Percentiles rank a stretch among this genome's conserved stretches.
Conservation (phyloP, 2,113 vertebrate species). For the Pseudopipra pipra region DNA sequence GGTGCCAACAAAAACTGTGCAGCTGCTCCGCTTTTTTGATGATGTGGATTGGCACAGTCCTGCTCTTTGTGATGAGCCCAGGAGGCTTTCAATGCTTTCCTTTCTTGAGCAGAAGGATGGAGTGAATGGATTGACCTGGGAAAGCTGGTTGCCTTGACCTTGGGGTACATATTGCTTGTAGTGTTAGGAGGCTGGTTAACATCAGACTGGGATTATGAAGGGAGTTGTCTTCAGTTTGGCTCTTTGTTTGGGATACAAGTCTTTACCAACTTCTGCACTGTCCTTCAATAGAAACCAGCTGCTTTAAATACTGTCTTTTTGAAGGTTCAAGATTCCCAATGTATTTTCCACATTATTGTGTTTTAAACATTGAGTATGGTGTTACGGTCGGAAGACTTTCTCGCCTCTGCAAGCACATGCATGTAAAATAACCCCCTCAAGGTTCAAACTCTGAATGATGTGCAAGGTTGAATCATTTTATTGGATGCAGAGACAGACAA, state of each 20-base stretch:
- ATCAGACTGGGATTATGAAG: background rate
- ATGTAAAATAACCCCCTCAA: background rate
- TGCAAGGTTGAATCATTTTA: conserved; percentile 19
- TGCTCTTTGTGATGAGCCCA: background rate
- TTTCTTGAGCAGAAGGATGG: background rate
- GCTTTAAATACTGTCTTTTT: conserved; percentile 20
- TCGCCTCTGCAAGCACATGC: background rate
- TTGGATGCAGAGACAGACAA: conserved; percentile 11
- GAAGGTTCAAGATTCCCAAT: conserved; percentile 15
- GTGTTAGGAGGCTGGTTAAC: background rate
- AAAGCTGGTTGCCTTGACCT: background rate
- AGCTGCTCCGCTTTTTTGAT: background rate
- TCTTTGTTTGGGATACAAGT: background rate
- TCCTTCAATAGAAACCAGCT: conserved; percentile 49
- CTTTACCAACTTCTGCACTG: conserved; percentile 28
- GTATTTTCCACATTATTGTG: conserved; percentile 58
- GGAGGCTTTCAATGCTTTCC: background rate
- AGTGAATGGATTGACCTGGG: fast-evolving
- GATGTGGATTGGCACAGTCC: background rate
- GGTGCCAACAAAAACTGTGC: background rate
- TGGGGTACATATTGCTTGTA: background rate
- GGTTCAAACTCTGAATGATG: background rate
- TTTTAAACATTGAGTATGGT: conserved; percentile 38
- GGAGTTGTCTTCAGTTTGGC: background rate
- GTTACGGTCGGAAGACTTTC: conserved; percentile 20